Conservation (phyloP, 2,797 vertebrate species). For the Xenopus petersii region DNA sequence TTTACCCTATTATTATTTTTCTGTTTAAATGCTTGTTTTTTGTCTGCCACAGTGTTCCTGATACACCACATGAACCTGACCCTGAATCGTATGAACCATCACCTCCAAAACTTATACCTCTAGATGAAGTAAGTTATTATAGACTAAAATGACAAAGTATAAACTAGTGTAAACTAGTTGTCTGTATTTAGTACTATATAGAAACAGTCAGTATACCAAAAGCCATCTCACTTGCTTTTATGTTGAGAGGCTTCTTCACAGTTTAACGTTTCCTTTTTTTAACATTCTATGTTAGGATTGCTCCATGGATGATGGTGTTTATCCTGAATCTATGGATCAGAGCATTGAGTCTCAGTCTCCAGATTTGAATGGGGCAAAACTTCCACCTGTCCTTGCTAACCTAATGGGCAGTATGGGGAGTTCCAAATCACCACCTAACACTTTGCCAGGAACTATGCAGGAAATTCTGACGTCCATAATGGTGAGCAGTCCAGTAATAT, state of each 20-base stretch:
- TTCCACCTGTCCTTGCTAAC: slow-evolving; percentile 88
- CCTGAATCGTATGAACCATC: slow-evolving; percentile 87
- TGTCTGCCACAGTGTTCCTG: slow-evolving; percentile 64
- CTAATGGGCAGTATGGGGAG: slow-evolving; percentile 85
- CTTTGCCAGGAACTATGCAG: slow-evolving; percentile 78
- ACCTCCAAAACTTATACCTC: slow-evolving; percentile 86
- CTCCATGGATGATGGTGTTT: slow-evolving; percentile 72
- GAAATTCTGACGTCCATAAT: slow-evolving; percentile 93
- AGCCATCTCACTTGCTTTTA: no score
- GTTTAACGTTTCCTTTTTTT: background rate
- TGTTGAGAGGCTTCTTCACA: no score
- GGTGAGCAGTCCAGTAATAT: slow-evolving; percentile 60
- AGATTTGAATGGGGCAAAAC: slow-evolving; percentile 73
- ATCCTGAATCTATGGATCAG: slow-evolving; percentile 73
- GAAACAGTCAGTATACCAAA: no score
- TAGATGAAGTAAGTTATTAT: slow-evolving; percentile 79
- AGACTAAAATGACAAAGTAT: no score
- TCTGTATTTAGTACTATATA: background rate
- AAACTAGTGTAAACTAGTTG: background rate
- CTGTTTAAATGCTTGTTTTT: background rate
- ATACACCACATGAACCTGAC: slow-evolving; percentile 88
- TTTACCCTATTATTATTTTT: no score
- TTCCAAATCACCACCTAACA: slow-evolving; percentile 60
- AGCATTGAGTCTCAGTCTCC: slow-evolving; percentile 56
- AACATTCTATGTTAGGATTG: slow-evolving; percentile 70